These are phyloP conservation scores for Hafferia zeledoni DNA, from an alignment of 2,797 vertebrate genomes.

Conservation along the genomic window DNA sequence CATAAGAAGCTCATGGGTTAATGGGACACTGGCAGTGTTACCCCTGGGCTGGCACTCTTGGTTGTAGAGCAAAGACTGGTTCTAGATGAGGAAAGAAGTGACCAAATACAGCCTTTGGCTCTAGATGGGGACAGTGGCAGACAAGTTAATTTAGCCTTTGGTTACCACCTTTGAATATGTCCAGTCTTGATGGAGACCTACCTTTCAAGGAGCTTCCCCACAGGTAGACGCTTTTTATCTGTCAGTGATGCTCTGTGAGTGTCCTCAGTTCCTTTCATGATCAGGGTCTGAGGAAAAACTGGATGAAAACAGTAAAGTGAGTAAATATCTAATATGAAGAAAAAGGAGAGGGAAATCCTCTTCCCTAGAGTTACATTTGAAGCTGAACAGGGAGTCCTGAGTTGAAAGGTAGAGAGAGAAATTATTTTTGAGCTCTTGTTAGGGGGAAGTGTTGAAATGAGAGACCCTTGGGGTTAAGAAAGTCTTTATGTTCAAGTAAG, in stretches of 20 bases:
- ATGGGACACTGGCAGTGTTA: neutral
- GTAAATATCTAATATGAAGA: neutral
- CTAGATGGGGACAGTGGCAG: neutral
- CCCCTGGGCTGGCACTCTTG: neutral
- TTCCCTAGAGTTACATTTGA: neutral
- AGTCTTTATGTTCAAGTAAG: neutral
- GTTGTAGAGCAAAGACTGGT: neutral
- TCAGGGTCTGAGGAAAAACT: neutral
- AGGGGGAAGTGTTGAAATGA: conserved; percentile 30
- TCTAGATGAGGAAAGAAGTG: neutral
- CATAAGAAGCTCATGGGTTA: neutral
- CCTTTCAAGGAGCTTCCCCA: neutral
- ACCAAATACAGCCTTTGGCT: neutral
- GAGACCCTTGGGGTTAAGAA: neutral
- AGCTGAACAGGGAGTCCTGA: neutral
- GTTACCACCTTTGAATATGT: neutral
- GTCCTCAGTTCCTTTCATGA: neutral
- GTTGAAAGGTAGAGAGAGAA: neutral
- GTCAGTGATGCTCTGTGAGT: neutral
- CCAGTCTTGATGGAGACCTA: neutral
- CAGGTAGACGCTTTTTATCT: neutral
- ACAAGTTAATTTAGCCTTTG: neutral
- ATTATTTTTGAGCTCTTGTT: conserved; percentile 19
- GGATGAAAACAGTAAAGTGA: neutral
- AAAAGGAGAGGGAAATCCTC: neutral